phyloP scores from a whole-genome alignment of 2,113 vertebrate species.

The Hippopotamus amphibius region DNA sequence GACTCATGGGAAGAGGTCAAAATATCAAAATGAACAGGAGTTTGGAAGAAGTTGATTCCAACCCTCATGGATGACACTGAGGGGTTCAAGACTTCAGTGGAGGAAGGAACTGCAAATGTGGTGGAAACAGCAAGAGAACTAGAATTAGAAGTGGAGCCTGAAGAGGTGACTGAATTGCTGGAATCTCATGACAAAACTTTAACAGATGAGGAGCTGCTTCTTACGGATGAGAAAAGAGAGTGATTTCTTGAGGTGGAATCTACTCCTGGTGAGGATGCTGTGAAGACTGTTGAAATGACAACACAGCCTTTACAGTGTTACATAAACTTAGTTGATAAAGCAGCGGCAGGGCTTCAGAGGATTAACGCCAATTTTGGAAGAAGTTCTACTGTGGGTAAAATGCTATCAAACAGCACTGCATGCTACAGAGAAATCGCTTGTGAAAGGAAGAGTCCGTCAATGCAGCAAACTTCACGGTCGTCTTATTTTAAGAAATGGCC shows the following conservation, averaged over 20 bases:
- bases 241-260: background rate
- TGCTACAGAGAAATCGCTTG: background rate
- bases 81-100: background rate
- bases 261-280: background rate
- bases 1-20: background rate
- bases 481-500: background rate
- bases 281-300: background rate
- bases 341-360: background rate
- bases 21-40: background rate
- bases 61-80: background rate
- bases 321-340: background rate
- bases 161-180: background rate
- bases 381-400: background rate
- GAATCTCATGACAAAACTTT: background rate
- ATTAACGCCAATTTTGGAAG: background rate
- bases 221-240: background rate
- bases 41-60: background rate
- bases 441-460: background rate
- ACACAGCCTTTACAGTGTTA: background rate
- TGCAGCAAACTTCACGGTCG: background rate
- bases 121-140: background rate
- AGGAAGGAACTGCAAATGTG: background rate
- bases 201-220: background rate
- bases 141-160: background rate
- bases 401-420: background rate